Evolutionary conservation across 1,140 invertebrate species (phyloP).

Genomic region (Sitobion miscanthi): DNA sequence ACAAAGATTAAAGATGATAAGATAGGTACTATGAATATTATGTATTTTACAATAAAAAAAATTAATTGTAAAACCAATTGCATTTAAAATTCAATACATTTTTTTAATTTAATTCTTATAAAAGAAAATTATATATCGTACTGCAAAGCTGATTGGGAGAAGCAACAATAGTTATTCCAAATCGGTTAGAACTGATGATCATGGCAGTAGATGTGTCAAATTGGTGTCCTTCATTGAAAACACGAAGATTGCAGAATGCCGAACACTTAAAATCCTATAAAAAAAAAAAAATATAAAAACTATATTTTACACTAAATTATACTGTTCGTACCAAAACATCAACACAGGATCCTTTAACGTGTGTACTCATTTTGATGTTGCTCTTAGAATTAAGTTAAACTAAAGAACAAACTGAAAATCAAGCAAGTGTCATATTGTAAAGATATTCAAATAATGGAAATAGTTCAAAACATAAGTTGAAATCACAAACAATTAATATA

Average conservation of each 20-base stretch:
- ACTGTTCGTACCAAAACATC: constrained; percentile 4
- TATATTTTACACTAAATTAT: not conserved
- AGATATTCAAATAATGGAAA: not conserved
- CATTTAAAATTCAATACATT: not conserved
- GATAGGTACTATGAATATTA: not conserved
- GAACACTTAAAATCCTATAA: constrained; percentile 43
- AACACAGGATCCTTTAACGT: constrained; percentile 30
- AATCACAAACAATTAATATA: not conserved
- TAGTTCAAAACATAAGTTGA: not conserved
- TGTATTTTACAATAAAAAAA: no score
- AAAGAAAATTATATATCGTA: not conserved
- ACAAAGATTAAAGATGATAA: not conserved
- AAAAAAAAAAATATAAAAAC: constrained; percentile 13
- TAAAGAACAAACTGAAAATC: not conserved
- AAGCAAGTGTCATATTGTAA: not conserved
- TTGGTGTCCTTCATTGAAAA: constrained; percentile 45
- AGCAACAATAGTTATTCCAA: constrained; percentile 42
- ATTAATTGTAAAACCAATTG: no score
- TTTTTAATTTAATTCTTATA: not conserved
- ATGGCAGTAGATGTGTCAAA: constrained; percentile 2
- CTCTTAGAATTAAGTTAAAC: not conserved
- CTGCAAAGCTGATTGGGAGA: constrained; percentile 36
- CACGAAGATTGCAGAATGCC: constrained; percentile 42
- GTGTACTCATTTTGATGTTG: constrained; percentile 24
- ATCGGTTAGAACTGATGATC: constrained; percentile 19